Conservation (phyloP, 2,113 vertebrate species). For the Gasterosteus aculeatus region DNA sequence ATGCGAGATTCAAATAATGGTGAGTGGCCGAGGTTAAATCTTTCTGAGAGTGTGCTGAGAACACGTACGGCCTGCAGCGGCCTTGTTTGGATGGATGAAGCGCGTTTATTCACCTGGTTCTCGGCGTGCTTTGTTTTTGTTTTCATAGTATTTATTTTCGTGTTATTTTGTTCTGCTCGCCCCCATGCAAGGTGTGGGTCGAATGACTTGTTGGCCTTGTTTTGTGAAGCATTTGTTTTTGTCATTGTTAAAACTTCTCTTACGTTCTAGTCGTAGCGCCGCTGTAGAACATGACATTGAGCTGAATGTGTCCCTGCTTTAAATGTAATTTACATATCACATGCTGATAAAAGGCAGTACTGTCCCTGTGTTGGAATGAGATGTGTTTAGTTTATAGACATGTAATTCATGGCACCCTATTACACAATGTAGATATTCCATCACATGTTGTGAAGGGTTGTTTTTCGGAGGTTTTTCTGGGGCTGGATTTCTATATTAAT, state of each 20-base stretch:
- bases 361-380: background rate
- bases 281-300: background rate
- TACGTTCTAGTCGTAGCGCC: background rate
- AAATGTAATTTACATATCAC: background rate
- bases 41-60: background rate
- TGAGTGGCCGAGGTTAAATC: conserved; percentile 75
- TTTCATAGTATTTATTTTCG: conserved; percentile 29
- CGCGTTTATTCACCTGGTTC: conserved; percentile 34
- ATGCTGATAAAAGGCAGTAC: background rate
- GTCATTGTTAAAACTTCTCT: background rate
- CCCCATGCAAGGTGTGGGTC: background rate
- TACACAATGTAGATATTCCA: background rate
- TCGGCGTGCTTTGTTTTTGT: conserved; percentile 23
- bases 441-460: background rate
- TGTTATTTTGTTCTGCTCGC: conserved; percentile 2
- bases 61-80: conserved; percentile 12
- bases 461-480: conserved; percentile 8
- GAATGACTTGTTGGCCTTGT: background rate
- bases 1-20: conserved; percentile 98
- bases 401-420: background rate
- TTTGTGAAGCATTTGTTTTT: background rate
- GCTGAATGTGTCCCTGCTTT: background rate
- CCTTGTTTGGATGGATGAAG: conserved; percentile 1
- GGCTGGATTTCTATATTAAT: background rate
- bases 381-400: background rate